Percentiles rank a stretch among this genome's conserved stretches.
These are phyloP conservation scores for Baronia brevicornis DNA, from an alignment of 2,888 invertebrate genomes.

Conservation along the genomic window DNA sequence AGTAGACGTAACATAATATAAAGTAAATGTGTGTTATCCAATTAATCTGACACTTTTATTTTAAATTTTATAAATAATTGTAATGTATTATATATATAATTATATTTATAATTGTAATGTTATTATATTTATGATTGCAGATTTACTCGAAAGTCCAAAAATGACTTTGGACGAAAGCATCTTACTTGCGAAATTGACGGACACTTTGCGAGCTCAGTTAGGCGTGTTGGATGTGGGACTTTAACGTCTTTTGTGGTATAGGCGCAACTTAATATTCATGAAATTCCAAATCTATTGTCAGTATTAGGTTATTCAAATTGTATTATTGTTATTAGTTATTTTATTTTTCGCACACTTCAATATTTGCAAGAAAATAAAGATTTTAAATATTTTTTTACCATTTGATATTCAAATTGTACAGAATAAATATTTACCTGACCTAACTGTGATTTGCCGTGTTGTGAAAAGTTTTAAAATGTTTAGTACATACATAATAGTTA, in stretches of 20 bases:
- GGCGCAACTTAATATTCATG: conserved; percentile 2
- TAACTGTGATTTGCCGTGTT: conserved; percentile 58
- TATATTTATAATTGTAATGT: too few species aligned
- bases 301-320: conserved; percentile 17
- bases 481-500: too few species aligned
- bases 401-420: conserved; percentile 26
- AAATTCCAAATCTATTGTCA: conserved; percentile 26
- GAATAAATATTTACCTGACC: conserved; percentile 65
- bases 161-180: conserved; percentile 82
- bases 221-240: conserved; percentile 61
- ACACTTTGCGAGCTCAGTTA: conserved; percentile 81
- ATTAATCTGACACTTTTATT: too few species aligned
- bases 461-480: conserved; percentile 24
- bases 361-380: conserved; percentile 19
- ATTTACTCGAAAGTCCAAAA: conserved; percentile 80
- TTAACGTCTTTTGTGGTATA: too few species aligned
- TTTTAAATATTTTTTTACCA: conserved; percentile 30
- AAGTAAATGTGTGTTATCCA: too few species aligned
- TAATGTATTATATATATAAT: too few species aligned
- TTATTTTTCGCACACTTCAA: too few species aligned
- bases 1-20: too few species aligned
- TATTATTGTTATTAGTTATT: not conserved
- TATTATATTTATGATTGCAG: conserved; percentile 42
- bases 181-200: conserved; percentile 81
- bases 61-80: too few species aligned